Conservation (phyloP, 2,888 invertebrate species). For the Chromoteleia sp. region DNA sequence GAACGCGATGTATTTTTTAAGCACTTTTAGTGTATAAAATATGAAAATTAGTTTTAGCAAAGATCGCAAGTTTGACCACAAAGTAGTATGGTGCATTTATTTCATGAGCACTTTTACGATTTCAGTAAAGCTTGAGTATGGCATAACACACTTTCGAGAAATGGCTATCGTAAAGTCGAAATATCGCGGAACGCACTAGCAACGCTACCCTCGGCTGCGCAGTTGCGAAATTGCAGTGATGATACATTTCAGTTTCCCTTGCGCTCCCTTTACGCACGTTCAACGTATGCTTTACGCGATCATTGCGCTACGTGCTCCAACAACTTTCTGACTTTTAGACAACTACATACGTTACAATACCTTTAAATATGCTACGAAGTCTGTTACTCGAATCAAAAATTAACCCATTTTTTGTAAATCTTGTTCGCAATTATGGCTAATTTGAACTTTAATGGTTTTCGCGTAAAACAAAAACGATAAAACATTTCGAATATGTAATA, state of each 20-base stretch:
- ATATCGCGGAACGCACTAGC: constrained; percentile 38
- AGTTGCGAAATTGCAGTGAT: constrained; percentile 42
- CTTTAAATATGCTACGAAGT: constrained; percentile 30
- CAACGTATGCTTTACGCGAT: constrained; percentile 44
- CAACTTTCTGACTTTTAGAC: constrained; percentile 18
- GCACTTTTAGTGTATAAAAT: constrained; percentile 19
- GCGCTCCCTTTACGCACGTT: constrained; percentile 42
- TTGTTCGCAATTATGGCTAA: no score
- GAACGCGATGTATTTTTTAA: neutral
- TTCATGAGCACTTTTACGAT: constrained; percentile 46
- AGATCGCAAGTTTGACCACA: constrained; percentile 41
- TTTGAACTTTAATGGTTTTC: no score
- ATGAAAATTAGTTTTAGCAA: constrained; percentile 38
- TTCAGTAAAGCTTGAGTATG: constrained; percentile 42
- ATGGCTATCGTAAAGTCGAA: constrained; percentile 48
- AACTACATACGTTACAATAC: constrained; percentile 22
- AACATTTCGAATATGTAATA: no score
- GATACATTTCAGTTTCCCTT: constrained; percentile 42
- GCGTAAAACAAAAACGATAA: no score
- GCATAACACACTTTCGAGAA: constrained; percentile 38
- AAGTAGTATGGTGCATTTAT: constrained; percentile 32
- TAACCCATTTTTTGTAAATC: no score
- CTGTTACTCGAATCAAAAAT: no score
- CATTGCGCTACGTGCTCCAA: constrained; percentile 38
- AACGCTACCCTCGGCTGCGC: constrained; percentile 16